Percentiles rank a stretch among this genome's conserved stretches.
Conservation (phyloP, 2,888 invertebrate species). For the Caenorhabditis becei region DNA sequence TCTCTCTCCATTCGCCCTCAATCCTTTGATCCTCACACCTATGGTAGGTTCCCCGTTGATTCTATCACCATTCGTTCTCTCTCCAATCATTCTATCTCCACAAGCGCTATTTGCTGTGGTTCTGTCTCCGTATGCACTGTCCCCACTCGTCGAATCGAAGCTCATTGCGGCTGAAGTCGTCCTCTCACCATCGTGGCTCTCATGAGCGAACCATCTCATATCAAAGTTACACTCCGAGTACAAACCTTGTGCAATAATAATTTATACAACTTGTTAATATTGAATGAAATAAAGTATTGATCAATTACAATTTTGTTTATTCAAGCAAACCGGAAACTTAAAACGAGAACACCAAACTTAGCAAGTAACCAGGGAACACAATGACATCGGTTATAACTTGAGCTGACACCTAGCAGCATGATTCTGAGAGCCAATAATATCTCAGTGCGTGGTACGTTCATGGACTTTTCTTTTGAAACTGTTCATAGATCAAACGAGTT, state of each 20-base stretch:
- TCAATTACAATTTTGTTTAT: no score
- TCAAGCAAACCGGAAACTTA: no score
- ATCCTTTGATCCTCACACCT: constrained; percentile 77
- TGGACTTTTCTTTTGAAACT: no score
- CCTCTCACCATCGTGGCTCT: constrained; percentile 79
- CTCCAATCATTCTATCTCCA: constrained; percentile 79
- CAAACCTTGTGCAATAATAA: constrained; percentile 61
- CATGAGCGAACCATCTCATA: constrained; percentile 55
- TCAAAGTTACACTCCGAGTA: constrained; percentile 26
- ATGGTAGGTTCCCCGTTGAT: constrained; percentile 76
- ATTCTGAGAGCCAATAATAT: no score
- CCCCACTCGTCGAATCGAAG: constrained; percentile 78
- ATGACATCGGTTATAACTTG: no score
- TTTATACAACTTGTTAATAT: constrained; percentile 3
- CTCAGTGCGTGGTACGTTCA: no score
- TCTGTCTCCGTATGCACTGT: constrained; percentile 79
- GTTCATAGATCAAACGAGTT: background rate
- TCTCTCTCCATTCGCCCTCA: constrained; percentile 76
- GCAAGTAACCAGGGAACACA: no score
- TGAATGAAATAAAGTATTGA: constrained; percentile 3
- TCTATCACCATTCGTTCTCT: constrained; percentile 78
- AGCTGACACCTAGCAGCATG: no score
- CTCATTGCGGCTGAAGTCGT: constrained; percentile 78
- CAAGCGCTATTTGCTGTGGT: constrained; percentile 79
- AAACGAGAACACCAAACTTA: no score